Percentiles rank a stretch among this genome's conserved stretches.
phyloP scores from a whole-genome alignment of 2,888 invertebrate species.

The Chydorus sphaericus region DNA sequence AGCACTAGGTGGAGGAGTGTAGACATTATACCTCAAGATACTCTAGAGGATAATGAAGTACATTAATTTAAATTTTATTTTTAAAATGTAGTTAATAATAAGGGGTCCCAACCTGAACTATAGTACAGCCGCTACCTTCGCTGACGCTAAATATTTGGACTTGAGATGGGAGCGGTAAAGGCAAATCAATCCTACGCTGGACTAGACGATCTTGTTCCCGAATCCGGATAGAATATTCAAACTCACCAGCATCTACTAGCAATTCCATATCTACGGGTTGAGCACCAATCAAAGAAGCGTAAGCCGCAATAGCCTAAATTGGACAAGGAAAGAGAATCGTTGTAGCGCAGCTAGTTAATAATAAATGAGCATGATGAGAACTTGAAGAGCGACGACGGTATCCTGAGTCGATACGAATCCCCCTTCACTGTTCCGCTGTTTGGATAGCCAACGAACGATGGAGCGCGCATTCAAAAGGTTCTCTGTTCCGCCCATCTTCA shows the following conservation, averaged over 20 bases:
- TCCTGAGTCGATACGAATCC: constrained; percentile 63
- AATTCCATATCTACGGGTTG: constrained; percentile 30
- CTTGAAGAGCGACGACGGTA: constrained; percentile 42
- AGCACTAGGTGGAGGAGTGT: constrained; percentile 33
- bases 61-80: background rate
- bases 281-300: constrained; percentile 27
- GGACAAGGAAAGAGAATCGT: no score
- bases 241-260: constrained; percentile 30
- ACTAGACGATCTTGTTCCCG: constrained; percentile 35
- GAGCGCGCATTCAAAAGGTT: constrained; percentile 41
- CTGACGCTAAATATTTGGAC: constrained; percentile 36
- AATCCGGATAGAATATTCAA: constrained; percentile 32
- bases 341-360: background rate
- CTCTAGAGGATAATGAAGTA: constrained; percentile 27
- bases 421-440: constrained; percentile 48
- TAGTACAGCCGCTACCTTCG: constrained; percentile 35
- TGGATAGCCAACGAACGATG: constrained; percentile 54
- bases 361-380: background rate
- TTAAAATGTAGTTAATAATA: background rate
- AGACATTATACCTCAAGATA: constrained; percentile 36
- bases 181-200: constrained; percentile 32
- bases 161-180: constrained; percentile 30
- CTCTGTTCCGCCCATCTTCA: constrained; percentile 34
- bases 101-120: constrained; percentile 34
- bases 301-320: constrained; percentile 37